Conservation (phyloP, 2,113 vertebrate species). For the Stigmatopora nigra region DNA sequence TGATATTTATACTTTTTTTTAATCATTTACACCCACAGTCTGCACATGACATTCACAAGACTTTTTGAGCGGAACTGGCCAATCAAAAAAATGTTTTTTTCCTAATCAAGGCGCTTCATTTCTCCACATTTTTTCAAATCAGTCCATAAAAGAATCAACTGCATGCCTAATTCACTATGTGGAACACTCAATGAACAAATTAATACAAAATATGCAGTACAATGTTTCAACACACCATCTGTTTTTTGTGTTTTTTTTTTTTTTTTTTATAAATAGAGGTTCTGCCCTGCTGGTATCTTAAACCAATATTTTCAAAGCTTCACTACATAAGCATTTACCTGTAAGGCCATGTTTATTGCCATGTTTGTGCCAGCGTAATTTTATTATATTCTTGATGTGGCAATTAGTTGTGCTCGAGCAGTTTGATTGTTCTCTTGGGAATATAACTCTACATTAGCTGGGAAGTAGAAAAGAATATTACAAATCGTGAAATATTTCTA, state of each 20-base stretch:
- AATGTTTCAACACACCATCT: background rate
- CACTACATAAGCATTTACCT: background rate
- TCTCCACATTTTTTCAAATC: conserved; percentile 23
- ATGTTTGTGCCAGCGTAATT: conserved; percentile 59
- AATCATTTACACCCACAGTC: conserved; percentile 19
- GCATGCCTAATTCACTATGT: background rate
- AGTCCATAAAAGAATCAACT: conserved; percentile 12
- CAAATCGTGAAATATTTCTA: too few species aligned
- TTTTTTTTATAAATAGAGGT: background rate
- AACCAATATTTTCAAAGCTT: conserved; percentile 1
- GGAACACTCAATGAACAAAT: background rate
- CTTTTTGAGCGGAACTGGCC: conserved; percentile 24
- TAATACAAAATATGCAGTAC: background rate
- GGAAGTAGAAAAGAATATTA: too few species aligned
- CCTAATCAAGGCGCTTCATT: conserved; percentile 31
- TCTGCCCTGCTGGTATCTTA: background rate
- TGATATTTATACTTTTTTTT: conserved; percentile 19
- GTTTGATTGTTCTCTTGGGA: conserved; percentile 36
- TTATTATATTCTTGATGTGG: conserved; percentile 63
- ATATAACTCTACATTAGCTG: too few species aligned
- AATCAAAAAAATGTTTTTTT: conserved; percentile 28
- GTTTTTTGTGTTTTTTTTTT: too few species aligned
- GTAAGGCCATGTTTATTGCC: conserved; percentile 5
- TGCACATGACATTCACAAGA: conserved; percentile 67
- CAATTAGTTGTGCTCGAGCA: conserved; percentile 47